phyloP scores from a whole-genome alignment of 1,140 invertebrate species.

The Aphidius gifuensis region DNA sequence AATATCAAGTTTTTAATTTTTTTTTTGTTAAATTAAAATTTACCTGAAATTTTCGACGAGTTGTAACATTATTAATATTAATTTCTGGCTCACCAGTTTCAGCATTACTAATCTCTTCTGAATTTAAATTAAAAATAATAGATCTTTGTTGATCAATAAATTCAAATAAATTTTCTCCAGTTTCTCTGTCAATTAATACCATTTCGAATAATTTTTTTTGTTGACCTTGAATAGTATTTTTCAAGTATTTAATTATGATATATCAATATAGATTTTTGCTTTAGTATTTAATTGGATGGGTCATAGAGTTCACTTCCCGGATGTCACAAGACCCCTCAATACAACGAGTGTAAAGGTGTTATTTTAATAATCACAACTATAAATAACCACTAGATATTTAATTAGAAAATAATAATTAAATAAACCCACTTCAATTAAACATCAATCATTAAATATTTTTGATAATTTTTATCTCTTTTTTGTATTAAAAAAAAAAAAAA shows the following conservation, averaged over 20 bases:
- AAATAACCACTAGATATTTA: no score
- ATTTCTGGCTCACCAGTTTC: slow-evolving; percentile 49
- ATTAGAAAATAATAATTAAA: no score
- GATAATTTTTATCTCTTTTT: no score
- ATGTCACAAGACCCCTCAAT: neutral
- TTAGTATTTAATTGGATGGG: neutral
- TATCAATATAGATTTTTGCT: no score
- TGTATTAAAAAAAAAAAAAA: no score
- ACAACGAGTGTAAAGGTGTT: no score
- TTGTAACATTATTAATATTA: slow-evolving; percentile 18
- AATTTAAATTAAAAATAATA: neutral
- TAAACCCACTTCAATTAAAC: no score
- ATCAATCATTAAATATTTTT: no score
- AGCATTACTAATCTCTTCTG: slow-evolving; percentile 29
- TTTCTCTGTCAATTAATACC: slow-evolving; percentile 42
- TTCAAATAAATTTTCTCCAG: slow-evolving; percentile 39
- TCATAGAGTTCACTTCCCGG: slow-evolving; percentile 9
- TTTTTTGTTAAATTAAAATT: neutral
- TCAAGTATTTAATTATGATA: no score
- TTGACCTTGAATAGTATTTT: no score
- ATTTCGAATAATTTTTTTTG: slow-evolving; percentile 6
- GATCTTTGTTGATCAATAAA: slow-evolving; percentile 7
- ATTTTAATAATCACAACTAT: no score
- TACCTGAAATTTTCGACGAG: slow-evolving; percentile 45
- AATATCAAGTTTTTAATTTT: neutral